Evolutionary conservation across 2,888 invertebrate species (phyloP).

Genomic region (Aphodius granarius): DNA sequence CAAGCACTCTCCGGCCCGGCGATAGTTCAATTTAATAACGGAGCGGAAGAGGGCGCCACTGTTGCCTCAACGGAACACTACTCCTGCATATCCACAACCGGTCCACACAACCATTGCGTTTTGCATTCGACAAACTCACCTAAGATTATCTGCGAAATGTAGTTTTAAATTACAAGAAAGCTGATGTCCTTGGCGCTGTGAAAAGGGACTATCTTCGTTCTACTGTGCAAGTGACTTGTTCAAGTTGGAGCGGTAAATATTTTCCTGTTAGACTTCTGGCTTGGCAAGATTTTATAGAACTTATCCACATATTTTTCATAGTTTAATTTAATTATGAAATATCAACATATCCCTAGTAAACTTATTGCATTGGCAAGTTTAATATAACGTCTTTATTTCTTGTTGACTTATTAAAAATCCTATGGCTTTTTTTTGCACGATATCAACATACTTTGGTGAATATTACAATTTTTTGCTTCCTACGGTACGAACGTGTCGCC

Average conservation of each 20-base stretch:
- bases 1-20: background rate
- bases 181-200: background rate
- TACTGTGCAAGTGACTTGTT: too few relatives aligned
- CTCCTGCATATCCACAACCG: background rate
- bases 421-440: background rate
- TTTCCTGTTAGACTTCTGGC: slow-evolving; percentile 1
- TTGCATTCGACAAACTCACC: slow-evolving; percentile 1
- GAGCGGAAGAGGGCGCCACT: background rate
- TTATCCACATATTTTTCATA: too few relatives aligned
- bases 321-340: too few relatives aligned
- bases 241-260: slow-evolving; percentile 12
- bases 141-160: slow-evolving; percentile 11
- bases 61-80: background rate
- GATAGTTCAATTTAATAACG: slow-evolving; percentile 11
- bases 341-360: too few relatives aligned
- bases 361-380: too few relatives aligned
- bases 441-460: background rate
- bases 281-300: background rate
- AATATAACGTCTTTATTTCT: too few relatives aligned
- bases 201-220: background rate
- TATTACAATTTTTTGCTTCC: background rate
- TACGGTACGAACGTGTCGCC: background rate
- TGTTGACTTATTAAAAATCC: too few relatives aligned
- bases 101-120: background rate
- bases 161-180: slow-evolving; percentile 1